Conservation (phyloP, 2,888 invertebrate genomes). For the Zaprionus obscuricornis region DNA sequence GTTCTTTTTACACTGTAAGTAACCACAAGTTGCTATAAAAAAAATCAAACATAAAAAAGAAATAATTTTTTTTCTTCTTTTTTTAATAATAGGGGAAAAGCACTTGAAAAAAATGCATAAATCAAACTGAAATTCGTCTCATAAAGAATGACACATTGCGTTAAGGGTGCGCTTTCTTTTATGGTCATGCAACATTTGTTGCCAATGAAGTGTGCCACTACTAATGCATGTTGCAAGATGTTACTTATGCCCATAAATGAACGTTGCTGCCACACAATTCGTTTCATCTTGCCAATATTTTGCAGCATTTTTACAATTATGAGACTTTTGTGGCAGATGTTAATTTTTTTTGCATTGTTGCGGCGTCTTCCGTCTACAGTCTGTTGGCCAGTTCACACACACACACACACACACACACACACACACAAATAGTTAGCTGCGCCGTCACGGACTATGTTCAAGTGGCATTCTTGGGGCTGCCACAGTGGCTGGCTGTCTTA, state of each 20-base stretch:
- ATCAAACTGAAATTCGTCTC: constrained; percentile 69
- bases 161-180: constrained; percentile 4
- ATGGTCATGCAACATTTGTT: constrained; percentile 69
- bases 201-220: constrained; percentile 54
- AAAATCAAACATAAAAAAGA: no score
- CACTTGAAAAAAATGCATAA: constrained; percentile 51
- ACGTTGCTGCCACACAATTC: constrained; percentile 1
- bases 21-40: no score
- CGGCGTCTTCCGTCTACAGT: constrained; percentile 9
- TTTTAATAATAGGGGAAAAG: constrained; percentile 11
- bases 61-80: no score
- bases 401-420: background rate
- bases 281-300: constrained; percentile 31
- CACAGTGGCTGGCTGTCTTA: constrained; percentile 16
- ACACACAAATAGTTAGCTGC: constrained; percentile 30
- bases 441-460: no score
- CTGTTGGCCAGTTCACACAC: constrained; percentile 6
- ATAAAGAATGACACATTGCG: constrained; percentile 28
- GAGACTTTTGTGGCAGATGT: constrained; percentile 35
- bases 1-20: no score
- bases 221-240: constrained; percentile 11
- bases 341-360: constrained; percentile 40
- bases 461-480: constrained; percentile 63
- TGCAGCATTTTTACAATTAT: constrained; percentile 26
- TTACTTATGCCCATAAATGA: background rate